phyloP scores from a whole-genome alignment of 2,113 vertebrate genomes.

The Sylvietta virens region DNA sequence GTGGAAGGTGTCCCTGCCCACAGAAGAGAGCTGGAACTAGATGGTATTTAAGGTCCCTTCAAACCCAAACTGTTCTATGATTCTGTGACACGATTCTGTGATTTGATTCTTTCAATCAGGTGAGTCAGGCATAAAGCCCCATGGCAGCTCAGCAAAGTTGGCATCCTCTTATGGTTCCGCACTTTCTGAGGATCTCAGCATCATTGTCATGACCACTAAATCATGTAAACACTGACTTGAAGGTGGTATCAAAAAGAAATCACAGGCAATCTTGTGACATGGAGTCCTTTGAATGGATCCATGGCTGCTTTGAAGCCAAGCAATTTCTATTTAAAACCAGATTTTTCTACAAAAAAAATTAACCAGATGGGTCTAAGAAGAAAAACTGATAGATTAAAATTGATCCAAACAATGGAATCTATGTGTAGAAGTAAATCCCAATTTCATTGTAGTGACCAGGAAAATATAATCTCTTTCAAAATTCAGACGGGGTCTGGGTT shows the following conservation, averaged over 20 bases:
- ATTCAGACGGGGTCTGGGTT: background rate
- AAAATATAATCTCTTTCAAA: background rate
- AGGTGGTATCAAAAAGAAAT: background rate
- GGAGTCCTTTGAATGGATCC: background rate
- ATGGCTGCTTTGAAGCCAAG: background rate
- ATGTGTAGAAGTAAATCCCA: background rate
- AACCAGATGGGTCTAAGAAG: background rate
- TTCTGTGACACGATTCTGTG: background rate
- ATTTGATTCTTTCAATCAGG: background rate
- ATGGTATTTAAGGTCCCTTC: background rate
- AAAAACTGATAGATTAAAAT: background rate
- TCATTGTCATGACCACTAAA: background rate
- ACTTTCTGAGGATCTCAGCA: background rate
- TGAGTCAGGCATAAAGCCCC: accelerated
- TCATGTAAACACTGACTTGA: background rate
- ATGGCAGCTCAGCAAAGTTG: background rate
- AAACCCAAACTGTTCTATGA: background rate
- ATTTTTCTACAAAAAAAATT: background rate
- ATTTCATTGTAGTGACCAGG: background rate
- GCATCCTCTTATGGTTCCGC: background rate
- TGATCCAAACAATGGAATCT: background rate
- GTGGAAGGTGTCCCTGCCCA: background rate
- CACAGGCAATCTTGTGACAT: background rate
- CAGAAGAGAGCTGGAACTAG: accelerated
- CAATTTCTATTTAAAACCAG: background rate